phyloP scores from a whole-genome alignment of 2,888 invertebrate genomes.

The Eulithis prunata region DNA sequence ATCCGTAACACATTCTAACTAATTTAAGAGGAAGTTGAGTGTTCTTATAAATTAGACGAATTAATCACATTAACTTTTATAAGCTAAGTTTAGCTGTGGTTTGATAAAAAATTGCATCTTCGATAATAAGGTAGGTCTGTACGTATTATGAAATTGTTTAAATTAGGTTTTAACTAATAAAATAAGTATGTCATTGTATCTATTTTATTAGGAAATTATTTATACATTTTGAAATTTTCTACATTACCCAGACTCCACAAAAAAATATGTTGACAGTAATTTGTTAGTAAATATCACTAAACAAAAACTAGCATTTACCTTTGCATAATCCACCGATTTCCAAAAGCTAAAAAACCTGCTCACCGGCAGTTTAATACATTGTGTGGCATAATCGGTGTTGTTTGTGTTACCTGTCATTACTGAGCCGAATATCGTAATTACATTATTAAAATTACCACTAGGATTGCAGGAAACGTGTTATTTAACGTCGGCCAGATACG shows the following conservation, averaged over 20 bases:
- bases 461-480: constrained; percentile 84
- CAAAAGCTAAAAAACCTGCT: constrained; percentile 50
- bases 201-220: too few relatives aligned
- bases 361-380: constrained; percentile 50
- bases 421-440: constrained; percentile 79
- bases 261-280: neutral
- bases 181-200: too few relatives aligned
- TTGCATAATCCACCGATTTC: constrained; percentile 37
- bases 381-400: constrained; percentile 60
- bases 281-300: neutral
- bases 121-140: too few relatives aligned
- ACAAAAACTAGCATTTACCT: constrained; percentile 6
- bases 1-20: constrained; percentile 34
- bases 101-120: too few relatives aligned
- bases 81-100: neutral
- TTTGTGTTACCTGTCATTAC: constrained; percentile 65
- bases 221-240: too few relatives aligned
- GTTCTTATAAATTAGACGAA: constrained; percentile 33
- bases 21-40: constrained; percentile 25
- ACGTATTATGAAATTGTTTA: too few relatives aligned
- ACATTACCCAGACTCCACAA: neutral
- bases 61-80: constrained; percentile 28
- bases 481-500: constrained; percentile 78
- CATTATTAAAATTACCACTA: constrained; percentile 81
- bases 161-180: too few relatives aligned